phyloP scores from a whole-genome alignment of 2,888 invertebrate species.

The Conomelus anceps region DNA sequence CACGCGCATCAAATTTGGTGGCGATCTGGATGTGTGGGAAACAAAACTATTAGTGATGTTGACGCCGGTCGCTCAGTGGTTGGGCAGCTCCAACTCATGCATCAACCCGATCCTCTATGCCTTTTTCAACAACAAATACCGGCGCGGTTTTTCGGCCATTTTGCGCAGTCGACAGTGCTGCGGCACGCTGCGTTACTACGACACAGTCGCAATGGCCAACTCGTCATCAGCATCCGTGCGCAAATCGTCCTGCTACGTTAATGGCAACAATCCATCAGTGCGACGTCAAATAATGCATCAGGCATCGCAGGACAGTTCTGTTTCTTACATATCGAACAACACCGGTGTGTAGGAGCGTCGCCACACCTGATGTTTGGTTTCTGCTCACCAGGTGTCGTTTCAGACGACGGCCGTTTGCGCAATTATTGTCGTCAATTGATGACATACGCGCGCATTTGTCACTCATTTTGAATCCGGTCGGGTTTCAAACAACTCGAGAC shows the following conservation, averaged over 20 bases:
- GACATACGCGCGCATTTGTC: background rate
- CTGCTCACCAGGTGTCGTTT: conserved; percentile 6
- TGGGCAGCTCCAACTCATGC: conserved; percentile 90
- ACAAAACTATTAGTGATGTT: conserved; percentile 72
- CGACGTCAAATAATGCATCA: conserved; percentile 47
- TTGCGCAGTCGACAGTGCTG: conserved; percentile 80
- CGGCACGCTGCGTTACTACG: conserved; percentile 76
- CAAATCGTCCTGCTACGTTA: conserved; percentile 79
- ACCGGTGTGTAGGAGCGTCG: conserved; percentile 57
- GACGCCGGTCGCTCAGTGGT: conserved; percentile 85
- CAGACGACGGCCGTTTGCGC: background rate
- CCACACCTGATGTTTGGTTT: conserved; percentile 13
- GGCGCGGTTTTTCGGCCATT: conserved; percentile 82
- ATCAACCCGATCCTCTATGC: conserved; percentile 89
- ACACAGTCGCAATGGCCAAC: conserved; percentile 70
- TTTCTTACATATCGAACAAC: conserved; percentile 61
- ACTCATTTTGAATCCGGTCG: background rate
- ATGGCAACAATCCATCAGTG: conserved; percentile 49
- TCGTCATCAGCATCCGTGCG: conserved; percentile 72
- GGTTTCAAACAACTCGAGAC: background rate
- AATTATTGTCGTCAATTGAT: background rate
- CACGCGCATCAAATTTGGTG: conserved; percentile 76
- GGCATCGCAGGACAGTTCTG: conserved; percentile 47
- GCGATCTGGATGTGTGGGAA: conserved; percentile 66
- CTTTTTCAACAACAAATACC: conserved; percentile 90